These are phyloP conservation scores for Cyclargus thomasi DNA, from an alignment of 1,140 invertebrate species.

Conservation along the genomic window DNA sequence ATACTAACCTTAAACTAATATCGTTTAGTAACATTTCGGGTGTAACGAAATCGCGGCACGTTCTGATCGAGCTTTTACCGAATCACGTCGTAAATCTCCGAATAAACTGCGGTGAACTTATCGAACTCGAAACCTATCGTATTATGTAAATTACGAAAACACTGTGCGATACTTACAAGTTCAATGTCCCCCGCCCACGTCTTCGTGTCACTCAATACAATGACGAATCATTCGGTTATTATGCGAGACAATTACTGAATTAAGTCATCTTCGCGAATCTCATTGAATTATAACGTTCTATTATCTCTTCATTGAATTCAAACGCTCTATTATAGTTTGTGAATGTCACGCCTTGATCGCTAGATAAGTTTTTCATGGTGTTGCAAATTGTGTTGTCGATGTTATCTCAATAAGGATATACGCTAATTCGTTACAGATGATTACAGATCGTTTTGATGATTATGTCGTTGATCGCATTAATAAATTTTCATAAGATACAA, in stretches of 20 bases:
- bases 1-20: too few relatives aligned
- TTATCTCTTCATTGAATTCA: conserved; percentile 5
- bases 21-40: too few relatives aligned
- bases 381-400: neutral
- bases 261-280: conserved; percentile 7
- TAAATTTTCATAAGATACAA: too few relatives aligned
- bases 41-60: neutral
- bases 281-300: neutral
- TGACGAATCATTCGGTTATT: conserved; percentile 5
- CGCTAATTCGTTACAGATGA: neutral
- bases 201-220: conserved; percentile 27
- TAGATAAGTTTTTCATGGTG: neutral
- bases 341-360: neutral
- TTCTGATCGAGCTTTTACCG: conserved; percentile 34
- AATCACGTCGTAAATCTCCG: conserved; percentile 24
- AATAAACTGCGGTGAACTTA: conserved; percentile 54
- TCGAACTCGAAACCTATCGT: conserved; percentile 56
- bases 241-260: conserved; percentile 5
- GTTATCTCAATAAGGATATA: neutral
- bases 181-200: conserved; percentile 43
- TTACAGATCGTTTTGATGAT: neutral
- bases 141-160: conserved; percentile 69
- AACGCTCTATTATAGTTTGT: neutral
- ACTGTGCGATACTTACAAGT: conserved; percentile 57
- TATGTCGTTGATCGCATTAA: neutral